A percentile compares a stretch with the other conserved stretches of the same genome.
phyloP scores from a whole-genome alignment of 2,113 vertebrate genomes.

The Ardeotis arabs region DNA sequence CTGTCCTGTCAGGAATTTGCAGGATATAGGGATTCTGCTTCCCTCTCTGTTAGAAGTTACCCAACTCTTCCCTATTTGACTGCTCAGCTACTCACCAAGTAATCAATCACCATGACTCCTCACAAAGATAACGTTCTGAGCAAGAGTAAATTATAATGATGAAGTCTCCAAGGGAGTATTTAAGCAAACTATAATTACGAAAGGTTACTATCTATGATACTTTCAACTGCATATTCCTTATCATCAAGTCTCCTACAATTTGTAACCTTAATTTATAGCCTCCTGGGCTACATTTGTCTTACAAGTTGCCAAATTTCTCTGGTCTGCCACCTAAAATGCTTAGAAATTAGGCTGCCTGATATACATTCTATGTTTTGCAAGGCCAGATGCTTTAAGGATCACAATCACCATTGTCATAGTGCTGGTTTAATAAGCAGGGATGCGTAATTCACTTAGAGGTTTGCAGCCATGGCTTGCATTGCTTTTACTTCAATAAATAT shows the following conservation, averaged over 20 bases:
- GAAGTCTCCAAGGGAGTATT: constrained; percentile 16
- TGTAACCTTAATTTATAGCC: constrained; percentile 7
- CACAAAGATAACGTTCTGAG: background rate
- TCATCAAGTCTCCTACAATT: background rate
- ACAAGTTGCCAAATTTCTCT: background rate
- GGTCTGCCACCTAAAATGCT: background rate
- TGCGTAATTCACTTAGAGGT: background rate
- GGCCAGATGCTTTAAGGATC: background rate
- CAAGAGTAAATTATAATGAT: constrained; percentile 21
- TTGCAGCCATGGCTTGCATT: background rate
- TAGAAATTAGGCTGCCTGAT: background rate
- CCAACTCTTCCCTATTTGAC: background rate
- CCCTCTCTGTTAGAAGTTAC: background rate
- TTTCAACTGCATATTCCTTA: background rate
- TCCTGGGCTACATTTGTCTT: background rate
- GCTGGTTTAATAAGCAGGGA: background rate
- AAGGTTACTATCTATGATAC: background rate
- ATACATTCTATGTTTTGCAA: background rate
- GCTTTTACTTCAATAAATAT: background rate
- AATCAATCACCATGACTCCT: constrained; percentile 4
- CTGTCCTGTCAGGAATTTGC: background rate
- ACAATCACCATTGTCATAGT: background rate
- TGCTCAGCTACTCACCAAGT: background rate
- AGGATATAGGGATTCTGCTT: background rate
- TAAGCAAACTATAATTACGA: constrained; percentile 28